Evolutionary conservation across 2,113 vertebrate species (phyloP), one percentile per base, ranked within the genome.

Genomic region (Channa argus): DNA sequence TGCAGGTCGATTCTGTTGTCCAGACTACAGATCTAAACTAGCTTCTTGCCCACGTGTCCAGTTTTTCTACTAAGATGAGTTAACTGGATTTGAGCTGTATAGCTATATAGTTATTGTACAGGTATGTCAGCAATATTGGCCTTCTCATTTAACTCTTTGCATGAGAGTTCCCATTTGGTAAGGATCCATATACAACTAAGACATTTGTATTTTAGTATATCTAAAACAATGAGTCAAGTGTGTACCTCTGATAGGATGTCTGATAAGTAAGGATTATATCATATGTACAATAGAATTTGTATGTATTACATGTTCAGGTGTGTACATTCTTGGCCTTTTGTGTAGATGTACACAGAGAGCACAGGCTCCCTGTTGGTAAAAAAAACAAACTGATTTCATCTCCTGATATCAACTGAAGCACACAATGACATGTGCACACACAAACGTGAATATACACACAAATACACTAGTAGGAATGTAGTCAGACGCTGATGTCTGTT

Each of bases 401-500:
- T 69, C 24, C 39, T 47, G 52, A 73, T 80, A 85, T 71, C 38
- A 76, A 61, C 73, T 39, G 34, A 33, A 49, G 66, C 76, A 64
- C 51, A 72, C 67, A 52, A 58, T 83, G 37, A 46, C 50, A 43
- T 63, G 46, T 73, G 47, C 38, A 47, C 49, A 56, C 34, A 72
- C 38, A 64, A 44, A 61, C 58, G 15, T 72, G 69, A 66, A 63
- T 44, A 71, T 14, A 74, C 46, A 65, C 63, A 68, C 36, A 63
- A 33, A 74, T 43, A 64, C 75, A 66, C 59, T 36, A 36, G 62
- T 24, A 33, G 61, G 88, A 87, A 79, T 90, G 85, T 51, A 68
- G 86, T 71, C 79, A 41, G 70, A 66, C 58, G 5, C 71, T 59
- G 72, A 63, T 86, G 88, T 86, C 39, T 84, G 84, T 83, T 71